Evolutionary conservation across 1,140 invertebrate genomes (phyloP).

Genomic region (Globodera ellingtonae): DNA sequence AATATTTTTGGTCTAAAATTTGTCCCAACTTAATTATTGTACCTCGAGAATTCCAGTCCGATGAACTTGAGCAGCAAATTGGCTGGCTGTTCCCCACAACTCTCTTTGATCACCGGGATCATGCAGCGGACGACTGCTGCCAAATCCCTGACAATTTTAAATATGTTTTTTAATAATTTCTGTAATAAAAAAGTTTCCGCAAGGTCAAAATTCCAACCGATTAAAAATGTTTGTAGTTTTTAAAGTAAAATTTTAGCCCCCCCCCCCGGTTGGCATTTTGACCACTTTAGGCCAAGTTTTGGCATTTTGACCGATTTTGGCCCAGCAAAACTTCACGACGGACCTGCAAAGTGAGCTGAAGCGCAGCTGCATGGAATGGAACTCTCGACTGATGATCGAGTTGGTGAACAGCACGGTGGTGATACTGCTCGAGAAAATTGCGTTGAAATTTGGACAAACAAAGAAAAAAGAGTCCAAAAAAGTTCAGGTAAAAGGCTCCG

Average conservation of each 20-base stretch:
- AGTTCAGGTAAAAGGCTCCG: too few species aligned
- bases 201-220: too few species aligned
- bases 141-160: conserved; percentile 26
- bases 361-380: conserved; percentile 34
- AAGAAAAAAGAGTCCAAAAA: too few species aligned
- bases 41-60: conserved; percentile 42
- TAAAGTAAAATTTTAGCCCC: too few species aligned
- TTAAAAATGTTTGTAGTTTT: too few species aligned
- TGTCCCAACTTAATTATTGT: background rate
- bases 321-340: background rate
- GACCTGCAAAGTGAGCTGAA: conserved; percentile 40
- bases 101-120: conserved; percentile 31
- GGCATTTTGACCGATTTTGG: too few species aligned
- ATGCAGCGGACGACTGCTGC: conserved; percentile 29
- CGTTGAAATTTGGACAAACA: too few species aligned
- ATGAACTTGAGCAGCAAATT: conserved; percentile 38
- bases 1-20: too few species aligned
- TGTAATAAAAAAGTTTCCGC: too few species aligned
- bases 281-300: too few species aligned
- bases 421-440: background rate
- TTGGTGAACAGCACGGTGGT: conserved; percentile 39
- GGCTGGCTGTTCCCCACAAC: conserved; percentile 31
- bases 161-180: too few species aligned
- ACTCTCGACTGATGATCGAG: conserved; percentile 38
- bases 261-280: too few species aligned